Evolutionary conservation across 2,888 invertebrate species (phyloP), one percentile per base, ranked within the genome.

Genomic region (Flexamia atlantica): DNA sequence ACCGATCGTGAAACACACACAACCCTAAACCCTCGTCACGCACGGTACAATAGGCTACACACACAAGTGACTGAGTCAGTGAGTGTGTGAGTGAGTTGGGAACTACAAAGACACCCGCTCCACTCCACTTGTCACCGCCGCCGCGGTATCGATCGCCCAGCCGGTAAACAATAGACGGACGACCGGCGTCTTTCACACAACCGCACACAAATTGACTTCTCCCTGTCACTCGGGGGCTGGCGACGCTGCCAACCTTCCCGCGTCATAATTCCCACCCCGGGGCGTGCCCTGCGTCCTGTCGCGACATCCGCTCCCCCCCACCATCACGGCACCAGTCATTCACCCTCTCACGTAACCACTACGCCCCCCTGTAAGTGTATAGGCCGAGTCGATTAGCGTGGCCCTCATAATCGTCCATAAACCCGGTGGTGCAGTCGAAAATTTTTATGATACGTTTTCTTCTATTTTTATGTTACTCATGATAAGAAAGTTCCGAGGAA

Each of bases 141-240:
- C 46, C 17, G 2, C 53, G 28, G 30, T 72, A 72, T 72, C 72
- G 72, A 72, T 40, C 68, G 60, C 30, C 17, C 4, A 17, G 9
- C 72, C 40, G 23, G 40, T 40, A 72, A 72, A 72, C 72, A 72
- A 72, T 72, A 72, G 72, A 72, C 72, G 72, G 30, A 25, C 64
- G 17, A 30, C 64, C 72, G 32, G 72, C 72, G 40, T 72, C 72
- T 72, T 72, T 72, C 72, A 72, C 40, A 36, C 72, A 72, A 72
- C 72, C 72, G 72, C 64, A 72, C 72, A 72, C 72, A 72, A 72
- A 72, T 72, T 72, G 72, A 72, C 72, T 72, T 72, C 72, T 72
- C 68, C 36, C 36, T 23, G 5, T 4, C 23, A 23, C 30, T 10
- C 20, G 72, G 5, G 17, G n/a, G 72, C 30, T 1, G 68, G n/a